These are phyloP conservation scores for Leiothrix lutea DNA, from an alignment of 2,113 vertebrate species.

Conservation along the genomic window DNA sequence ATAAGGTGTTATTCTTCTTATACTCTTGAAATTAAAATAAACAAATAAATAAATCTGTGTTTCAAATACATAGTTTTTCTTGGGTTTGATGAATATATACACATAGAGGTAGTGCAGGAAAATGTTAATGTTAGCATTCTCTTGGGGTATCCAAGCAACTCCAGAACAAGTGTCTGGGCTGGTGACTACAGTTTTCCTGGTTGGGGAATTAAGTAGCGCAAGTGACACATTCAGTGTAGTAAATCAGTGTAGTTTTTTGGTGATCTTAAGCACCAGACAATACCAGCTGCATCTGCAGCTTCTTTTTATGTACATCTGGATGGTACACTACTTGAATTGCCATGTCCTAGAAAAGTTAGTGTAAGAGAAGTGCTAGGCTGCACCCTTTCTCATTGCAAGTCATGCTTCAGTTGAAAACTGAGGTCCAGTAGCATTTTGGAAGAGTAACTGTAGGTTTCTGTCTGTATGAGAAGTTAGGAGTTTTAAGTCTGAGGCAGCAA, in stretches of 20 bases:
- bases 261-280: conserved; percentile 33
- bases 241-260: not conserved
- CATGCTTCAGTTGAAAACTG: not conserved
- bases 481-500: not conserved
- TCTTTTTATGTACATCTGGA: not conserved
- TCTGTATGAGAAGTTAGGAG: not conserved
- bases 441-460: not conserved
- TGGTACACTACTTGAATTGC: not conserved
- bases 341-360: not conserved
- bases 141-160: not conserved
- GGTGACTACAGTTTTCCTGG: not conserved
- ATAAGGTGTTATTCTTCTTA: not conserved
- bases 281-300: not conserved
- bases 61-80: not conserved
- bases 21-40: not conserved
- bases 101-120: not conserved
- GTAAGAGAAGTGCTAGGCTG: not conserved
- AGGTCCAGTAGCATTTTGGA: not conserved
- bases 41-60: not conserved
- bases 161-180: not conserved
- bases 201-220: not conserved
- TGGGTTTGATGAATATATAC: not conserved
- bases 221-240: not conserved
- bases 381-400: not conserved
- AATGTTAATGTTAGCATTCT: not conserved